Conservation (phyloP, 2,888 invertebrate species). For the Caenorhabditis sinica region DNA sequence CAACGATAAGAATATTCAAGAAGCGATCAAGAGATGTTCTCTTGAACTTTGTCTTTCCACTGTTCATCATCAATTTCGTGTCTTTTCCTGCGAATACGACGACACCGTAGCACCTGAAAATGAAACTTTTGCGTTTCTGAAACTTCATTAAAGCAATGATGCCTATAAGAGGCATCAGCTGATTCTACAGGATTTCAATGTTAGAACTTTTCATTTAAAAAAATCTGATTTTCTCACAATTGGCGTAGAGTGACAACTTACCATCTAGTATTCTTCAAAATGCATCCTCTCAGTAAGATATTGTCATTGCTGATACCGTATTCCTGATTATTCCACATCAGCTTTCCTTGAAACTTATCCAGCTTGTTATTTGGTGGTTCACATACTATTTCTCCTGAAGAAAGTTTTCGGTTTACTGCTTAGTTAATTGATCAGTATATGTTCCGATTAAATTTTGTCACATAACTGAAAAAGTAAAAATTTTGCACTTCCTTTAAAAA, state of each 20-base stretch:
- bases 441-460: too few species aligned
- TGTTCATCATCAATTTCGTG: constrained; percentile 99
- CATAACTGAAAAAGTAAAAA: too few species aligned
- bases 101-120: constrained; percentile 85
- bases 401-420: too few species aligned
- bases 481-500: too few species aligned
- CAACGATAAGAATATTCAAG: constrained; percentile 98
- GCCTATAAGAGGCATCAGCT: too few species aligned
- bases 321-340: constrained; percentile 84
- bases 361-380: constrained; percentile 98
- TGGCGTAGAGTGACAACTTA: too few species aligned
- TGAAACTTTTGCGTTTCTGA: too few species aligned
- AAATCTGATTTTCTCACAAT: too few species aligned
- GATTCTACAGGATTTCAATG: too few species aligned
- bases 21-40: constrained; percentile 98
- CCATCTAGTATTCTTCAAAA: constrained; percentile 88
- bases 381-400: constrained; percentile 91
- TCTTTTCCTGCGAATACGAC: constrained; percentile 97
- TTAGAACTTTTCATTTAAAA: too few species aligned
- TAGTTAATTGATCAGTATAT: too few species aligned
- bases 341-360: constrained; percentile 92
- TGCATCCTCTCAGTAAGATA: constrained; percentile 95
- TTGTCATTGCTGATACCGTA: constrained; percentile 97
- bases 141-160: too few species aligned
- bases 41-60: constrained; percentile 99